These are phyloP conservation scores for Notarius quadriscutis DNA, from an alignment of 2,113 vertebrate genomes.

Conservation along the genomic window DNA sequence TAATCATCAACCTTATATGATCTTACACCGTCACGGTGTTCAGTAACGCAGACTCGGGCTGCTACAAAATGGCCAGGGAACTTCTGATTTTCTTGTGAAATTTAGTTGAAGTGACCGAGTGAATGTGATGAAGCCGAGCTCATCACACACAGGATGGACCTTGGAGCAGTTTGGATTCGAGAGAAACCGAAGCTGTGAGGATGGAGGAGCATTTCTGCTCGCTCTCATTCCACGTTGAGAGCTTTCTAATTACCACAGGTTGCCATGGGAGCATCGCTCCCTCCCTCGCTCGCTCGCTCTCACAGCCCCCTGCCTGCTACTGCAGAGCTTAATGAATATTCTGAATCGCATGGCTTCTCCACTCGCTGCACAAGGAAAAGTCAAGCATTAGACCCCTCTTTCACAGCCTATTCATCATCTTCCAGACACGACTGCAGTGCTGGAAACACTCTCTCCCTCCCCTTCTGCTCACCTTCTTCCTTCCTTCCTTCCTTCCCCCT, in stretches of 20 bases:
- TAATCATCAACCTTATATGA: too few species aligned
- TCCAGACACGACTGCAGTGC: slow-evolving; percentile 36
- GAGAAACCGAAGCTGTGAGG: neutral
- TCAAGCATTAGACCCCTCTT: slow-evolving; percentile 43
- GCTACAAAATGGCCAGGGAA: neutral
- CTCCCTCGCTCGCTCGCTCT: neutral
- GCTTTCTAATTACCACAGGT: slow-evolving; percentile 41
- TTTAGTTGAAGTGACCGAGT: neutral
- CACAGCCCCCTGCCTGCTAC: slow-evolving; percentile 38
- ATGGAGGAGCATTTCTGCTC: neutral
- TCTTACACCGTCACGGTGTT: neutral
- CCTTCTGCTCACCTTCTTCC: neutral
- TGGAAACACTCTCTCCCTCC: slow-evolving; percentile 14
- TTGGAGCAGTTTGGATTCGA: neutral
- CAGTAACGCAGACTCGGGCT: neutral
- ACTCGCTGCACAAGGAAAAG: slow-evolving; percentile 42
- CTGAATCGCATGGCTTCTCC: slow-evolving; percentile 32
- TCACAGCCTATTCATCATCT: slow-evolving; percentile 60
- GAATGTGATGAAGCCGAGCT: neutral
- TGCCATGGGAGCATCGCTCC: slow-evolving; percentile 31
- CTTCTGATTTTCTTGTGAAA: neutral
- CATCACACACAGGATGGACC: neutral
- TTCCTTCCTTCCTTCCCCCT: neutral
- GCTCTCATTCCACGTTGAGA: slow-evolving; percentile 21
- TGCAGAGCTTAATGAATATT: slow-evolving; percentile 43